phyloP scores from a whole-genome alignment of 2,797 vertebrate species.

The Pygocentrus nattereri region DNA sequence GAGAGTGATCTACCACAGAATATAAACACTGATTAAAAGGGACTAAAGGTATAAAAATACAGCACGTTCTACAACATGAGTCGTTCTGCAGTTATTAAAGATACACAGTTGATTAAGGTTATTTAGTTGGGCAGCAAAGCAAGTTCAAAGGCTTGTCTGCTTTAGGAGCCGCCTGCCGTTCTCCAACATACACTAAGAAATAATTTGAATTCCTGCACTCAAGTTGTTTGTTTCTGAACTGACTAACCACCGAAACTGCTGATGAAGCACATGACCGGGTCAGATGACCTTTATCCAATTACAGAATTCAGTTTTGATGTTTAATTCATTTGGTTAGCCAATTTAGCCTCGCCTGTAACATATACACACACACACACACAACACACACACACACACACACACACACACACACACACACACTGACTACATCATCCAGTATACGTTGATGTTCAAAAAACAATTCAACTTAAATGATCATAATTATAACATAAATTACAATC shows the following conservation, averaged over 20 bases:
- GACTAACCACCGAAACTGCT: not conserved
- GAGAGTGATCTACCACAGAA: too few species aligned
- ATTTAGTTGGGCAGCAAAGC: too few species aligned
- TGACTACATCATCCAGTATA: too few species aligned
- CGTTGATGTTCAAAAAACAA: too few species aligned
- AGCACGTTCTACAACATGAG: too few species aligned
- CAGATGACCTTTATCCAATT: not conserved
- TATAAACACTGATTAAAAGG: too few species aligned
- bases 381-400: slow-evolving; percentile 10
- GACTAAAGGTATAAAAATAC: too few species aligned
- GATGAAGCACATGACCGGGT: not conserved
- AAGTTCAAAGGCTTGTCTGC: not conserved
- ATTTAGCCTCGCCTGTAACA: not conserved
- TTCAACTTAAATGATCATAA: too few species aligned
- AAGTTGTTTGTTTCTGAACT: not conserved
- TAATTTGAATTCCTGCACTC: not conserved
- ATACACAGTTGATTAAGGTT: too few species aligned
- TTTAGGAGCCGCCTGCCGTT: not conserved
- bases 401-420: not conserved
- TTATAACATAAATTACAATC: too few species aligned
- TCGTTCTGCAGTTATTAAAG: too few species aligned
- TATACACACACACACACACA: slow-evolving; percentile 17
- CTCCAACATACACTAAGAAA: not conserved
- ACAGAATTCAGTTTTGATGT: not conserved
- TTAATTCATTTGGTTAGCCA: not conserved